Evolutionary conservation across 2,888 invertebrate species (phyloP).

Genomic region (Rhaphigaster nebulosa): DNA sequence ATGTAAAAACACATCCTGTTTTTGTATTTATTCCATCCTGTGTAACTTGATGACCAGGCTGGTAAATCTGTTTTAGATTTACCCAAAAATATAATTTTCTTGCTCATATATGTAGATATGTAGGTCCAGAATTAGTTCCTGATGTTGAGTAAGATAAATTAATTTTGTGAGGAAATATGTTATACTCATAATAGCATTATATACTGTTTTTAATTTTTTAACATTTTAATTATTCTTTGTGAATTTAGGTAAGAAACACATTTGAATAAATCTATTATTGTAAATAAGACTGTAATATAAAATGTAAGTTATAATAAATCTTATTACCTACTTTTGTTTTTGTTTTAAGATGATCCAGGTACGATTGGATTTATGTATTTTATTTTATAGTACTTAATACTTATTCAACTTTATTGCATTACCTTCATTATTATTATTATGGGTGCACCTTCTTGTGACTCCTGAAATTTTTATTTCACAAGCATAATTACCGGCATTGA

Average conservation of each 20-base stretch:
- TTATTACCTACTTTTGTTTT: not conserved
- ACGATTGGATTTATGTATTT: not conserved
- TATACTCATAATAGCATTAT: not conserved
- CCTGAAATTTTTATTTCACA: not conserved
- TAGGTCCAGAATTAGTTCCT: not conserved
- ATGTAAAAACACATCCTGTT: not conserved
- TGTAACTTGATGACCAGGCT: not conserved
- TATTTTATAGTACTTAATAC: not conserved
- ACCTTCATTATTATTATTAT: not conserved
- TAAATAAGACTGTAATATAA: not conserved
- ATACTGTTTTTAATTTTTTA: not conserved
- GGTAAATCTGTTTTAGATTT: not conserved
- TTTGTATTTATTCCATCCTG: not conserved
- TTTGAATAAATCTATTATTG: slow-evolving; percentile 1
- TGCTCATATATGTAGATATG: not conserved
- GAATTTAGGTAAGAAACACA: not conserved
- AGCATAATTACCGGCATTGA: not conserved
- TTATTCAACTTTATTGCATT: not conserved
- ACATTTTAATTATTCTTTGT: not conserved
- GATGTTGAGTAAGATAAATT: not conserved
- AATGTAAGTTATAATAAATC: not conserved
- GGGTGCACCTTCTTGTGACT: not conserved
- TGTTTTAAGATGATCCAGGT: not conserved
- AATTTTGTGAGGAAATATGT: not conserved
- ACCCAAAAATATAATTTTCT: not conserved